phyloP scores from a whole-genome alignment of 1,140 invertebrate species.

The Solenopsis invicta region DNA sequence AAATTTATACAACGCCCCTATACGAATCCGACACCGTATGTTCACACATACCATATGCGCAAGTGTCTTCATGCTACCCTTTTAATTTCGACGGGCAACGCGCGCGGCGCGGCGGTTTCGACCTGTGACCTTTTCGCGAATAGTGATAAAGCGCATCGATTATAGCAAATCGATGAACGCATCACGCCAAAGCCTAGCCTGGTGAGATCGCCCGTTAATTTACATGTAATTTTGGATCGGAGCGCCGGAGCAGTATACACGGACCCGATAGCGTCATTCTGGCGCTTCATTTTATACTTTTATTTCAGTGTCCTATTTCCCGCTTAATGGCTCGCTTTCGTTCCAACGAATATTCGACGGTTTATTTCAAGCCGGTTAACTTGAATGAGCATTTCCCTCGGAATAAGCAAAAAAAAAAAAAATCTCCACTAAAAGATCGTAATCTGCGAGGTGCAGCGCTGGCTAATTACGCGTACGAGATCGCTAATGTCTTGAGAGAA shows the following conservation, averaged over 20 bases:
- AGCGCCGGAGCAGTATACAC: not conserved
- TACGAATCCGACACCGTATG: slow-evolving; percentile 27
- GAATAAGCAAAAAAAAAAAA: slow-evolving; percentile 1
- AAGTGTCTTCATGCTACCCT: slow-evolving; percentile 40
- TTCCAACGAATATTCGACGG: not conserved
- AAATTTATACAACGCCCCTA: slow-evolving; percentile 56
- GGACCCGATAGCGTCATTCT: not conserved
- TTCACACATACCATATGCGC: slow-evolving; percentile 5
- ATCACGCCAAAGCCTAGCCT: slow-evolving; percentile 8
- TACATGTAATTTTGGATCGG: slow-evolving; percentile 34
- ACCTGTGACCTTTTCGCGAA: slow-evolving; percentile 68
- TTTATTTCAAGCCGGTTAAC: slow-evolving; percentile 42
- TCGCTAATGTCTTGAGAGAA: not conserved
- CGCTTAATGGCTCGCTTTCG: not conserved
- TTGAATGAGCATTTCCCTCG: not conserved
- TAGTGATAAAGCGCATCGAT: slow-evolving; percentile 38
- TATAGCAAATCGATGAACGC: slow-evolving; percentile 57
- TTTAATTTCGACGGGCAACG: slow-evolving; percentile 34
- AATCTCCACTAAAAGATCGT: too few relatives aligned
- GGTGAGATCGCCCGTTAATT: slow-evolving; percentile 69
- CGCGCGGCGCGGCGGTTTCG: not conserved
- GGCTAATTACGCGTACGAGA: not conserved
- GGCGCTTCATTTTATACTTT: slow-evolving; percentile 27
- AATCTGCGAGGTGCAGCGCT: not conserved
- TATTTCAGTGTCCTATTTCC: slow-evolving; percentile 45